Percentiles rank a stretch among this genome's conserved stretches.
Evolutionary conservation across 2,797 vertebrate genomes (phyloP).

Genomic region (Enteromius unitaeniatus): DNA sequence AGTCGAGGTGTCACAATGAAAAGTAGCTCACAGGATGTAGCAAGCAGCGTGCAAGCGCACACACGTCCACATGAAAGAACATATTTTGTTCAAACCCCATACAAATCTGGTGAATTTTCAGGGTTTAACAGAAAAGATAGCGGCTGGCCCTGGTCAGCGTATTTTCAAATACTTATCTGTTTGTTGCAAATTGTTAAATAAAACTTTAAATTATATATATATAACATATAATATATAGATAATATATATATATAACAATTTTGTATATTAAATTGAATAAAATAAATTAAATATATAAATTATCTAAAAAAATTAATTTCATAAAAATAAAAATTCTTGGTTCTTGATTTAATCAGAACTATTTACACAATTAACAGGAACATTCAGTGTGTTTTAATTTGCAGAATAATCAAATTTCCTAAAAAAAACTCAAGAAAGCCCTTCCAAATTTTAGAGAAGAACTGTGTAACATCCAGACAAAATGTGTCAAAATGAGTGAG

Average conservation of each 20-base stretch:
- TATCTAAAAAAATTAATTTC: neutral
- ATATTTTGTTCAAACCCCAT: neutral
- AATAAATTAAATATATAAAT: neutral
- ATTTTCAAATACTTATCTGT: neutral
- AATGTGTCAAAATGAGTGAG: slow-evolving; percentile 40
- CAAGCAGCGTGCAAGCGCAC: slow-evolving; percentile 23
- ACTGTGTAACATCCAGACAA: slow-evolving; percentile 15
- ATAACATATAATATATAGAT: too few relatives aligned
- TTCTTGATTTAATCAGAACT: neutral
- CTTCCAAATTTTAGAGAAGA: slow-evolving; percentile 1
- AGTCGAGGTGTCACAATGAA: slow-evolving; percentile 57
- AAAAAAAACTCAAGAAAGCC: neutral
- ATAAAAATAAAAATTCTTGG: neutral
- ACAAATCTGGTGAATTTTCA: slow-evolving; percentile 5
- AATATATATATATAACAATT: neutral
- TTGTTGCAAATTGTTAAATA: neutral
- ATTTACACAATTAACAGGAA: slow-evolving; percentile 15
- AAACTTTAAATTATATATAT: neutral
- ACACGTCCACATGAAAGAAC: slow-evolving; percentile 21
- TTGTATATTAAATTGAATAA: neutral
- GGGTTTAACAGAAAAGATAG: slow-evolving; percentile 4
- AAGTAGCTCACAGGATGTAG: slow-evolving; percentile 47
- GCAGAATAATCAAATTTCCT: slow-evolving; percentile 5
- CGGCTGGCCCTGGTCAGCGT: neutral
- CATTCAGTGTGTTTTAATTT: neutral